Evolutionary conservation across 2,797 vertebrate genomes (phyloP).

Genomic region (Hemibagrus guttatus): DNA sequence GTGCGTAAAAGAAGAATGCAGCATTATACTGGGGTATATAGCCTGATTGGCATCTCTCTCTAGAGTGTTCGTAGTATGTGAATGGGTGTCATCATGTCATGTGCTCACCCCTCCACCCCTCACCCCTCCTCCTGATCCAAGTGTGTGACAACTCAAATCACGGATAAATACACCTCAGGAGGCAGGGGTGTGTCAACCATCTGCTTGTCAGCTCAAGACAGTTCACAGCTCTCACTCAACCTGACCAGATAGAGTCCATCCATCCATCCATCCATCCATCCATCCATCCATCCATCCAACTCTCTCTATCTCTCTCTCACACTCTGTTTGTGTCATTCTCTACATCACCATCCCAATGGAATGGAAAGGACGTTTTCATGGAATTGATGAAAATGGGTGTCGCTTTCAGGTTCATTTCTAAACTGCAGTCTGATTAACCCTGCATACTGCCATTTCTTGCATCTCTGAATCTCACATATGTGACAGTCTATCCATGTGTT

Average conservation of each 20-base stretch:
- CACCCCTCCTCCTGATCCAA: too few species aligned
- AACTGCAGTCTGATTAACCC: constrained; percentile 22
- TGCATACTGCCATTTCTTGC: constrained; percentile 16
- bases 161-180: background rate
- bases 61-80: too few species aligned
- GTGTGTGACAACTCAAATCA: background rate
- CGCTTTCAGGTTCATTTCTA: constrained; percentile 30
- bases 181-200: background rate
- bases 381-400: constrained; percentile 34
- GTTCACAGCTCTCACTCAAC: background rate
- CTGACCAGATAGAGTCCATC: background rate
- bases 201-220: background rate
- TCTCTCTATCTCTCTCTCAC: background rate
- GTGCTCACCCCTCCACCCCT: background rate
- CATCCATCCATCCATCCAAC: background rate
- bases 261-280: background rate
- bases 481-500: background rate
- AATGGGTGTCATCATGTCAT: background rate
- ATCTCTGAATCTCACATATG: background rate
- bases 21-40: background rate
- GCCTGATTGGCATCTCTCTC: too few species aligned
- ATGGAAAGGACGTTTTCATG: background rate
- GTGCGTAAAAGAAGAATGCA: background rate
- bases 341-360: background rate
- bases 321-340: background rate